Conservation (phyloP, 2,888 invertebrate species). For the Chouioia cunea region DNA sequence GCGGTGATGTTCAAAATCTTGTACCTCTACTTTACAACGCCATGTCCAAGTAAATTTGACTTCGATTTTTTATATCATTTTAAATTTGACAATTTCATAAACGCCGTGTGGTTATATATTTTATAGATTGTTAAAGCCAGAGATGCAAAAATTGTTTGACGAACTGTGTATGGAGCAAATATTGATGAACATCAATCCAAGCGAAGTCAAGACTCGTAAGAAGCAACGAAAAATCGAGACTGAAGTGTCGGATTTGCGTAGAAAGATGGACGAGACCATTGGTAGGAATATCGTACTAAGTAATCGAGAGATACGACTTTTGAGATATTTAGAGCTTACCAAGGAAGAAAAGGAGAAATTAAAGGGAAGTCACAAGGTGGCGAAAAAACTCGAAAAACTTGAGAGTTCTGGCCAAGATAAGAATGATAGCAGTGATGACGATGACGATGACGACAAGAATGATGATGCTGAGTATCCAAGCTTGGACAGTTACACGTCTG, state of each 20-base stretch:
- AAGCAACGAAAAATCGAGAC: conserved; percentile 91
- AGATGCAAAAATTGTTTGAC: conserved; percentile 80
- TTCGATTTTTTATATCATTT: neutral
- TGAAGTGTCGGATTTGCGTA: conserved; percentile 88
- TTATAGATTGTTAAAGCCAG: conserved; percentile 77
- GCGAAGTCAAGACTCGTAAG: conserved; percentile 87
- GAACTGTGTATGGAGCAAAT: conserved; percentile 90
- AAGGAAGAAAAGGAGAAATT: conserved; percentile 93
- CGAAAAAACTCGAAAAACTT: conserved; percentile 90
- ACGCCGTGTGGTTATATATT: conserved; percentile 11
- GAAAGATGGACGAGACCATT: conserved; percentile 83
- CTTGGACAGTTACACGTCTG: conserved; percentile 84
- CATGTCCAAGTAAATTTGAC: conserved; percentile 72
- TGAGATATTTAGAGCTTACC: conserved; percentile 90
- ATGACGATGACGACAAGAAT: conserved; percentile 77
- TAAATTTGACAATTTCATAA: too few species aligned
- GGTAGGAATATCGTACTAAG: conserved; percentile 88
- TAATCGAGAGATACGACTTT: conserved; percentile 89
- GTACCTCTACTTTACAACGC: conserved; percentile 86
- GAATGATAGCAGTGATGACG: conserved; percentile 81
- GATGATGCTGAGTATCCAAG: conserved; percentile 78
- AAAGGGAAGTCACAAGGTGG: conserved; percentile 88
- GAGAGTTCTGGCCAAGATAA: conserved; percentile 83
- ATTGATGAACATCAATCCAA: conserved; percentile 84
- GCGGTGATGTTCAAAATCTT: conserved; percentile 88